Conservation (phyloP, 2,113 vertebrate species). For the Neotoma lepida region DNA sequence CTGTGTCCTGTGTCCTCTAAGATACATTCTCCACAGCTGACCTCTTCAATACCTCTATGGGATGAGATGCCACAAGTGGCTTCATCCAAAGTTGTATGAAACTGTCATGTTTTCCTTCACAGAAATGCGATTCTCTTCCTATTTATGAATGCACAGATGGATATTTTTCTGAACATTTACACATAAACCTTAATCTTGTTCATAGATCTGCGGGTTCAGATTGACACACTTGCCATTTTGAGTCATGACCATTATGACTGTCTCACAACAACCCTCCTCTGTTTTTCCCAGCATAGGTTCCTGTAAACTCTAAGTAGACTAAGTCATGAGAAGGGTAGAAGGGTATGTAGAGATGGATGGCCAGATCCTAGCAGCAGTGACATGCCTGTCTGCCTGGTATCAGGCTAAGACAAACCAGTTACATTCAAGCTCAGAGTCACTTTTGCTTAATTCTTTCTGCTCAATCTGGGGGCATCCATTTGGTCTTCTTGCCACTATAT, state of each 20-base stretch:
- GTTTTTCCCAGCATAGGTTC: not conserved
- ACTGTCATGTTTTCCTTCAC: not conserved
- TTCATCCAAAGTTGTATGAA: not conserved
- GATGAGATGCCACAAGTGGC: not conserved
- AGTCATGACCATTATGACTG: not conserved
- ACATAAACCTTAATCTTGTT: not conserved
- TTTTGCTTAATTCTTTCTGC: not conserved
- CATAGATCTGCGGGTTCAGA: not conserved
- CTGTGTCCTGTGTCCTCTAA: not conserved
- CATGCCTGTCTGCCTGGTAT: not conserved
- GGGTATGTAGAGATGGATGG: not conserved
- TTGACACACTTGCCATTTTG: not conserved
- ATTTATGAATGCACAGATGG: not conserved
- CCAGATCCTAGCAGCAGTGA: not conserved
- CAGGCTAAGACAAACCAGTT: not conserved
- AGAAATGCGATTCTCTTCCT: not conserved
- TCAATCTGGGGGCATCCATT: not conserved
- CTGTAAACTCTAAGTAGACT: too few relatives aligned
- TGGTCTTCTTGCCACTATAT: not conserved
- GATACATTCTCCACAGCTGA: not conserved
- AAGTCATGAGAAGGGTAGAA: not conserved
- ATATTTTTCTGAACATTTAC: not conserved
- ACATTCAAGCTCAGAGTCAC: not conserved
- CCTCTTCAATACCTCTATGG: rapidly evolving
- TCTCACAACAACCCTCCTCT: not conserved